A percentile compares a stretch with the other conserved stretches of the same genome.
Evolutionary conservation across 2,797 vertebrate species (phyloP).

Genomic region (Hoplostethus mediterraneus): DNA sequence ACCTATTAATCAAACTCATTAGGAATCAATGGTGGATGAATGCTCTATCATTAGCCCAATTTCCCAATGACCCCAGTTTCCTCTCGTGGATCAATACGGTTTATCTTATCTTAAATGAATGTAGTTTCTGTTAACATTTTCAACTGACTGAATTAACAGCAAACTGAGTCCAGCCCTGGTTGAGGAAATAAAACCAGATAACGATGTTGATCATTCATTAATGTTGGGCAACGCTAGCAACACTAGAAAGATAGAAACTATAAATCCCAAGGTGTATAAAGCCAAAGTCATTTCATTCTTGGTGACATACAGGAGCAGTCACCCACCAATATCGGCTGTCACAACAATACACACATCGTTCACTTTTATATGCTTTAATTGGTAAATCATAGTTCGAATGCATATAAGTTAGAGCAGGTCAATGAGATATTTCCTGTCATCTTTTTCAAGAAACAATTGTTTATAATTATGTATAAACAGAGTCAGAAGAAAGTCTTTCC

Average conservation of each 20-base stretch:
- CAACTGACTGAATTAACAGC: conserved; percentile 15
- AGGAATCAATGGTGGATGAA: too few relatives aligned
- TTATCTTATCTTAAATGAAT: conserved; percentile 1
- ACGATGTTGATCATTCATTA: conserved; percentile 27
- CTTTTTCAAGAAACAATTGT: background rate
- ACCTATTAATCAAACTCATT: too few relatives aligned
- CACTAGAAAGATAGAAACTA: background rate
- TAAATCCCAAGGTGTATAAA: too few relatives aligned
- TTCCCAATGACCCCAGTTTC: background rate
- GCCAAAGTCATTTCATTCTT: conserved; percentile 30
- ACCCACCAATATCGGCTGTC: background rate
- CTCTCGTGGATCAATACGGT: conserved; percentile 31
- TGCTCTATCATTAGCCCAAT: too few relatives aligned
- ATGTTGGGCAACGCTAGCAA: background rate
- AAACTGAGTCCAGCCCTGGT: background rate
- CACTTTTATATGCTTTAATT: background rate
- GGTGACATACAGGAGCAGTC: background rate
- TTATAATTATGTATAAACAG: background rate
- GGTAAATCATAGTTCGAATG: background rate
- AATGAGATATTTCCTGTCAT: background rate
- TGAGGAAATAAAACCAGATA: conserved; percentile 1
- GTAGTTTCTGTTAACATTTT: conserved; percentile 9
- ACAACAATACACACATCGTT: background rate
- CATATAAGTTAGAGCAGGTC: background rate
- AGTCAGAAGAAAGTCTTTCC: background rate